Evolutionary conservation across 2,888 invertebrate species (phyloP).

Genomic region (Saturnia japonica): DNA sequence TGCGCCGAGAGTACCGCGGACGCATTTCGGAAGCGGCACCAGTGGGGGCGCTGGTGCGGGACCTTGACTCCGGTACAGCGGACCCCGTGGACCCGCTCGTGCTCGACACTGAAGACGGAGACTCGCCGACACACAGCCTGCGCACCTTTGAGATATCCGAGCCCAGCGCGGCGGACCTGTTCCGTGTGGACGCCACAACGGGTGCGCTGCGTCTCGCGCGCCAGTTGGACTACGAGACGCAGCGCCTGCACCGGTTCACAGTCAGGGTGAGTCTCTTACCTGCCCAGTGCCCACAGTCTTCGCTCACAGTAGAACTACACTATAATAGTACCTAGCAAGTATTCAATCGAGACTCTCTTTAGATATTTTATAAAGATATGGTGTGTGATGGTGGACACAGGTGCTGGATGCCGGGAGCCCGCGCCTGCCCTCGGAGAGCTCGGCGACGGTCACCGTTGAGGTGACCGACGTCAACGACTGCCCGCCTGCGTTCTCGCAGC

Average conservation of each 20-base stretch:
- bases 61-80: slow-evolving; percentile 31
- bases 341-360: not conserved
- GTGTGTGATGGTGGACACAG: not conserved
- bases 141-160: slow-evolving; percentile 93
- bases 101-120: slow-evolving; percentile 91
- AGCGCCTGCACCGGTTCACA: slow-evolving; percentile 87
- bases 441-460: slow-evolving; percentile 89
- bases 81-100: slow-evolving; percentile 85
- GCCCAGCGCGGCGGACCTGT: slow-evolving; percentile 88
- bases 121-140: slow-evolving; percentile 92
- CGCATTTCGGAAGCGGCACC: slow-evolving; percentile 89
- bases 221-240: slow-evolving; percentile 90
- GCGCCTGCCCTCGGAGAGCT: slow-evolving; percentile 88
- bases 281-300: no score
- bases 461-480: slow-evolving; percentile 94
- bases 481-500: slow-evolving; percentile 89
- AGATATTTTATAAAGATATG: not conserved
- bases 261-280: slow-evolving; percentile 86
- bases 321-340: not conserved
- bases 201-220: slow-evolving; percentile 91
- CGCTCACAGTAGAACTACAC: no score
- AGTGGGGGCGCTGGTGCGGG: slow-evolving; percentile 85
- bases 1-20: slow-evolving; percentile 85
- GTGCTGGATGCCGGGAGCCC: slow-evolving; percentile 75
- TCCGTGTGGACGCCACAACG: slow-evolving; percentile 93